These are phyloP conservation scores for Paguma larvata DNA, from an alignment of 2,797 vertebrate species.

Conservation along the genomic window DNA sequence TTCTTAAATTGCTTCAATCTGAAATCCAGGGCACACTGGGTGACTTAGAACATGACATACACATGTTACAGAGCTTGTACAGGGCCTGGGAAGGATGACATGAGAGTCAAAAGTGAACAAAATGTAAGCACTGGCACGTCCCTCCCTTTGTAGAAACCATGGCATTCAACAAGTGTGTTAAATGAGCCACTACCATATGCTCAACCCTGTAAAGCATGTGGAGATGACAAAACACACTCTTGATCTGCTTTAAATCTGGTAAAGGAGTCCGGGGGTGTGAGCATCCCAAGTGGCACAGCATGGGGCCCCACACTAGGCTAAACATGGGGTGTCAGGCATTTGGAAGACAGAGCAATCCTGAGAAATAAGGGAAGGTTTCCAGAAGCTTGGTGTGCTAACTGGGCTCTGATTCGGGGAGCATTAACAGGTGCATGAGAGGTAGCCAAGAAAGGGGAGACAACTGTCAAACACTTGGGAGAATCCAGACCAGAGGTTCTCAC, in stretches of 20 bases:
- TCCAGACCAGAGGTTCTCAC: neutral
- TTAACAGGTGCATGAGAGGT: neutral
- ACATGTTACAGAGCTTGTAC: neutral
- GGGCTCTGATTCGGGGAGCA: neutral
- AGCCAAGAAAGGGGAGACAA: neutral
- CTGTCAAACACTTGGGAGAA: neutral
- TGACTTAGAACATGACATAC: conserved; percentile 46
- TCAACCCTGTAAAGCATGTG: conserved; percentile 67
- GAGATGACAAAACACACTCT: conserved; percentile 77
- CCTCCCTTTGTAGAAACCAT: conserved; percentile 33
- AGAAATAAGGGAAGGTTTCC: conserved; percentile 37
- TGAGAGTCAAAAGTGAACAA: conserved; percentile 63
- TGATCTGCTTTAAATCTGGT: conserved; percentile 76
- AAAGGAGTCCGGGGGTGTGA: conserved; percentile 68
- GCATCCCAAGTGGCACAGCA: conserved; percentile 68
- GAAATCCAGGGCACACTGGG: conserved; percentile 13
- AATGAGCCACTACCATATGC: conserved; percentile 80
- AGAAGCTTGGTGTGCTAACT: neutral
- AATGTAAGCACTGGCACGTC: conserved; percentile 27
- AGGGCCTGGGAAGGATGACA: conserved; percentile 5
- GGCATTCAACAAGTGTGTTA: conserved; percentile 75
- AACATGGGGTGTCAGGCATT: conserved; percentile 48
- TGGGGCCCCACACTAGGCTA: conserved; percentile 34
- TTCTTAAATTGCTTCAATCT: neutral
- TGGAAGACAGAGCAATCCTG: neutral